Base-by-base conservation (phyloP, 2,113 vertebrate genomes). In the Periophthalmodon schlosseri region DNA sequence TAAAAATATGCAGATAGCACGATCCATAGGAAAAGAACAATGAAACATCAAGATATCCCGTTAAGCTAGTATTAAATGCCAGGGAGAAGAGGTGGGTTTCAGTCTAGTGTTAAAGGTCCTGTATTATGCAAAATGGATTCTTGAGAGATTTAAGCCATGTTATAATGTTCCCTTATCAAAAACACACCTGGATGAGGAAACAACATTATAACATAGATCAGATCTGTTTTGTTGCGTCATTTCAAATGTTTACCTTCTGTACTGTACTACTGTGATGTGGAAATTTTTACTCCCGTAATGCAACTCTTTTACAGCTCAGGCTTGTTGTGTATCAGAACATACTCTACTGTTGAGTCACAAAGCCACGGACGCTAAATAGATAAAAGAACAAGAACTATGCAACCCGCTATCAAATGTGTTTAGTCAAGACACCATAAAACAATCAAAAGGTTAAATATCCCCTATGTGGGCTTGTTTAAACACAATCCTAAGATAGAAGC, bases 391-490 rank as follows among this genome's bases (percentile, higher is more conserved):
- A 49, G 68, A 77, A 78, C 23, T 84, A 81, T 65, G 61, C 81
- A 86, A 87, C 79, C 72, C 39, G 77, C 81, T 8, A 70, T 89
- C 86, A 88, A 90, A 80, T 54, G 14, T 58, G 69, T 88, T 88
- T 78, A 85, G 79, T 77, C 72, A 79, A 72, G 71, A 75, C 24
- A 66, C 80, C 52, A 78, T 90, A 85, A 89, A 91, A 81, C 74
- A 73, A 85, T 87, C 72, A 75, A 71, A 39, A 23, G 81, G 84
- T 91, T 89, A 87, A 89, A 85, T 74, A 91, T 89, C 82, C 77
- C 70, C 85, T 84, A 75, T 79, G 78, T 82, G 23, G 50, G 78
- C 67, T 72, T 82, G 73, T 76, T 74, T 70, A 88, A 89, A 85
- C 81, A 81, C 50, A 74, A 54, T 67, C 66, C 60, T 18, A 10